Evolutionary conservation across 2,113 vertebrate species (phyloP).

Genomic region (Sclerurus mexicanus): DNA sequence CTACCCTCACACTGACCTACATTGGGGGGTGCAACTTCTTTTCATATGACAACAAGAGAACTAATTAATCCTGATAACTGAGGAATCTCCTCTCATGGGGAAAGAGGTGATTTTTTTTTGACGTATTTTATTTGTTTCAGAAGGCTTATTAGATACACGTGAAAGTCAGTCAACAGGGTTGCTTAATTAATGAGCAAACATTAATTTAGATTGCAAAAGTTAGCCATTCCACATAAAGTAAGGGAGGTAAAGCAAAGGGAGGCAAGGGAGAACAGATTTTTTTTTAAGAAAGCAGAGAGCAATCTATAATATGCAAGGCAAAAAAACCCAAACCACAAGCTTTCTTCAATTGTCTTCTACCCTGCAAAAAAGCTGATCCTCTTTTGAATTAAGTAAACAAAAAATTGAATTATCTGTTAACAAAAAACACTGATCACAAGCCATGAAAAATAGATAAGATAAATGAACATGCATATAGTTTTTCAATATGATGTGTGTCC

Average conservation of each 20-base stretch:
- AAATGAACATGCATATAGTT: neutral
- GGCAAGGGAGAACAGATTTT: neutral
- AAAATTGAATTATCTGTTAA: neutral
- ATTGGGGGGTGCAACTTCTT: slow-evolving; percentile 59
- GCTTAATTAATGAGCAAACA: neutral
- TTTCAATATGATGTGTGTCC: neutral
- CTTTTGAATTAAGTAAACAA: neutral
- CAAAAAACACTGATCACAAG: neutral
- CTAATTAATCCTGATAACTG: slow-evolving; percentile 65
- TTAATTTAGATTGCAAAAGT: neutral
- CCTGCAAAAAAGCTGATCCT: neutral
- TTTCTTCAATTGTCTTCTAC: neutral
- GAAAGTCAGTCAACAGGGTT: neutral
- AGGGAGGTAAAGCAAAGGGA: neutral
- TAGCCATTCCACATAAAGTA: neutral
- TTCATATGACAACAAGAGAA: slow-evolving; percentile 69
- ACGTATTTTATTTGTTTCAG: neutral
- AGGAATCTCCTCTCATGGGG: slow-evolving; percentile 33
- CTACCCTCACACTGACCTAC: slow-evolving; percentile 74
- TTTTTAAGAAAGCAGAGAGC: neutral
- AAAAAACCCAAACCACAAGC: neutral
- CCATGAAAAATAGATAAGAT: neutral
- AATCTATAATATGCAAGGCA: neutral
- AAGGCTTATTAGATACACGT: slow-evolving; percentile 12
- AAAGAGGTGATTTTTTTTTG: neutral